Conservation (phyloP, 1,140 invertebrate genomes). For the Calosoma granatense region DNA sequence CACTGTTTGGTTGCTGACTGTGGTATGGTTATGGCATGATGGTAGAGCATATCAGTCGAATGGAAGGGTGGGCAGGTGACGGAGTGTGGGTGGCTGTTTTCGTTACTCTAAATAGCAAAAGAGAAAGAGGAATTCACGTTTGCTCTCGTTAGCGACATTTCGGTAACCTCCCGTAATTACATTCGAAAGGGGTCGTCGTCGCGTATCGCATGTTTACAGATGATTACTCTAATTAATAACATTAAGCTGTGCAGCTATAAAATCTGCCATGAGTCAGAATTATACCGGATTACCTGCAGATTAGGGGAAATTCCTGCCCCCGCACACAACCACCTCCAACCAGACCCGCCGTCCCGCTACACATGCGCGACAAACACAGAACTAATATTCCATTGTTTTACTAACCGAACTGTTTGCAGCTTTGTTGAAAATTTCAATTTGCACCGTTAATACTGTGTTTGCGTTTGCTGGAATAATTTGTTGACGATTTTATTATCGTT, state of each 20-base stretch:
- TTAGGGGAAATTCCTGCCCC: not conserved
- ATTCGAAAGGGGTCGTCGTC: slow-evolving; percentile 2
- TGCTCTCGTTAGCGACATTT: slow-evolving; percentile 7
- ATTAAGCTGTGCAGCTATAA: not conserved
- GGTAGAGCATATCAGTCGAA: no score
- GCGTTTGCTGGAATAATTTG: not conserved
- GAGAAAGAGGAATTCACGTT: slow-evolving; percentile 6
- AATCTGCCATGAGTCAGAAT: slow-evolving; percentile 8
- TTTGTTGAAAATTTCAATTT: slow-evolving; percentile 3
- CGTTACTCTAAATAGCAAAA: not conserved
- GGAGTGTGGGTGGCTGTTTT: no score
- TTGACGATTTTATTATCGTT: not conserved
- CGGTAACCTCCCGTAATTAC: slow-evolving; percentile 5
- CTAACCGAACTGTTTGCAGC: not conserved
- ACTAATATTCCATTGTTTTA: not conserved
- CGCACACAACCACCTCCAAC: no score
- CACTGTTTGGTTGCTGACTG: no score
- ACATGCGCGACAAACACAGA: not conserved
- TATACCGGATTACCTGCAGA: slow-evolving; percentile 8
- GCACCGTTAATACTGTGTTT: not conserved
- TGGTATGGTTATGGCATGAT: no score
- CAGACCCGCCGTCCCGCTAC: no score
- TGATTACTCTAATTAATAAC: slow-evolving; percentile 9
- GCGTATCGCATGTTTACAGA: slow-evolving; percentile 8
- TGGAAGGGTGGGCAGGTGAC: not conserved